A percentile compares a stretch with the other conserved stretches of the same genome.
phyloP scores from a whole-genome alignment of 2,888 invertebrate genomes.

The Cheilosia grossa region DNA sequence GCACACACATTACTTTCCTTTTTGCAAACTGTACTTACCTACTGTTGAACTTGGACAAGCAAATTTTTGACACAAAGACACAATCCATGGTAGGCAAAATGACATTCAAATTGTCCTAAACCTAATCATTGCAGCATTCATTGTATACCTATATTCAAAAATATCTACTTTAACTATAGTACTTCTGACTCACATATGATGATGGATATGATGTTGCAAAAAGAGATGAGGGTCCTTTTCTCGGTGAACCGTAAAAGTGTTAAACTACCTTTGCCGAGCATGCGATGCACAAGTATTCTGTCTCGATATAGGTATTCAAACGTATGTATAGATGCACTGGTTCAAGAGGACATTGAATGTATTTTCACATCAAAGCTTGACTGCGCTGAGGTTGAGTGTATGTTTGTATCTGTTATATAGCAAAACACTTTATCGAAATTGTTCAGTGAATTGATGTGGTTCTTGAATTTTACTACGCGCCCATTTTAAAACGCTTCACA shows the following conservation, averaged over 20 bases:
- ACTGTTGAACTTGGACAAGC: slow-evolving; percentile 2
- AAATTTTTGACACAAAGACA: slow-evolving; percentile 13
- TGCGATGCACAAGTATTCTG: slow-evolving; percentile 6
- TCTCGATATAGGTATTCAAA: not conserved
- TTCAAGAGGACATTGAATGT: not conserved
- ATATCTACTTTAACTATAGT: not conserved
- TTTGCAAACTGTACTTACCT: slow-evolving; percentile 5
- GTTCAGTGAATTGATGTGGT: slow-evolving; percentile 58
- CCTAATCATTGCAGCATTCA: not conserved
- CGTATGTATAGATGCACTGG: not conserved
- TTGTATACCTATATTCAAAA: not conserved
- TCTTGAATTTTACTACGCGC: slow-evolving; percentile 21
- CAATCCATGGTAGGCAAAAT: slow-evolving; percentile 12
- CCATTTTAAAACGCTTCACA: not conserved
- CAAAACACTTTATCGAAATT: slow-evolving; percentile 54
- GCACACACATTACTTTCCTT: not conserved
- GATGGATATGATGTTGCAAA: slow-evolving; percentile 45
- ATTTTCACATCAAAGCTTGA: slow-evolving; percentile 37
- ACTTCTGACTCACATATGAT: slow-evolving; percentile 14
- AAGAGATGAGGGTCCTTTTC: slow-evolving; percentile 56
- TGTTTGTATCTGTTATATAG: slow-evolving; percentile 31
- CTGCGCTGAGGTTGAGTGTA: not conserved
- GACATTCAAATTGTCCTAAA: slow-evolving; percentile 29
- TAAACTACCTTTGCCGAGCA: slow-evolving; percentile 50
- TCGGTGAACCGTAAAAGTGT: slow-evolving; percentile 65